Base-by-base conservation (phyloP, 2,888 invertebrate species). In the Timandra comae region DNA sequence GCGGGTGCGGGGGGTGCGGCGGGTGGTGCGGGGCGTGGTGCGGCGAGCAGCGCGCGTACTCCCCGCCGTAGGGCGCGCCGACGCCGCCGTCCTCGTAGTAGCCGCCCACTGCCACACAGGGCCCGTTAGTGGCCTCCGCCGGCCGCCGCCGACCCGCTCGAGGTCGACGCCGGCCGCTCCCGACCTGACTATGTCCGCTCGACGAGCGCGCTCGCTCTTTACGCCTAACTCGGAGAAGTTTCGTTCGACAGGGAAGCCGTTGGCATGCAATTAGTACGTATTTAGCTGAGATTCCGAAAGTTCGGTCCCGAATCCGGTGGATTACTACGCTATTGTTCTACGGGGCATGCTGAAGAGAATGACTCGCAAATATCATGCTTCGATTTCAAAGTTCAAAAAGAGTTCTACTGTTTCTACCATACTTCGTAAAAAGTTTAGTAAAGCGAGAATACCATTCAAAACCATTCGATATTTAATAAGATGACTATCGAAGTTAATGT, bases 61-160 rank as follows among this genome's bases (percentile, higher is more conserved):
- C 78, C 53, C 67, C 73, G 76, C 78, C 74, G 73, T 75, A 76
- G 22, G 41, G 35, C 11, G 35, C 59, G 60, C 61, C 69, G 63
- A 63, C 69, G 64, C 61, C 74, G 59, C 64, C 57, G 45, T 82
- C 84, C 58, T 78, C 81, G 79, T 82, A 86, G 81, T 81, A 85
- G 56, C 79, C 78, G 69, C 75, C 84, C 79, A 84, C 81, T 82
- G 81, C 73, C 79, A 80, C 77, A 80, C 77, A 77, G 74, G 75
- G 73, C 72, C 64, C 66, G 68, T 70, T 72, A 73, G 51, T 51
- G n/a, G 53, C 52, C 43, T 38, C 49, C 41, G 44, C 49, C 43
- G 38, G 49, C 40, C 48, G 44, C 38, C 50, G 32, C 46, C 46
- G 46, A 52, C 44, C 44, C 50, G 1, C n/a, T n/a, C n/a, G n/a